Evolutionary conservation across 2,113 vertebrate genomes (phyloP), one percentile per base, ranked within the genome.

Genomic region (Polypterus senegalus): DNA sequence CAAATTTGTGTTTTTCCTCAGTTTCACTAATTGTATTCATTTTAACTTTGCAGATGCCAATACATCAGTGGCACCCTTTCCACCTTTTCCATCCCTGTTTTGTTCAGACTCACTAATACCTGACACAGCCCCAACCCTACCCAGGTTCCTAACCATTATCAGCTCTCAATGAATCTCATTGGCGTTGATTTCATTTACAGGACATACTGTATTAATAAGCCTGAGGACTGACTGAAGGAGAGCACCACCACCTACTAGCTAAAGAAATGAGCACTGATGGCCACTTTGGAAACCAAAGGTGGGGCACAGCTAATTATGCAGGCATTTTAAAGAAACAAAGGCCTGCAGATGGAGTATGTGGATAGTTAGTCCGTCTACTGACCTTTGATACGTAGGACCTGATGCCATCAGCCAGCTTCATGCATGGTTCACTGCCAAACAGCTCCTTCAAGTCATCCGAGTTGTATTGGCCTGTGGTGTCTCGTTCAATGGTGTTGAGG

Each of bases 311-410:
- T 27, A 27, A 27, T 27, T 27, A 27, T 27, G 27, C 27, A 27
- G 27, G 27, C 27, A 27, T 27, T 27, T 27, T 27, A 27, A 27
- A 27, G 27, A 27, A 27, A 27, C 27, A 27, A 27, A 27, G 27
- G 27, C 27, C 27, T 27, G 27, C 27, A 27, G 27, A 27, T 27
- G 27, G 27, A 27, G 27, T 27, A 27, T 27, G 27, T 27, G 27
- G 27, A 27, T 27, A 27, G 27, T 27, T 27, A 27, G 27, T 27
- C 27, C 27, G 1, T 1, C 43, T 46, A 65, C 78, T 80, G 71
- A 92, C 89, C 83, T 82, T 89, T 69, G 85, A 86, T 70, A 89
- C 84, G 3, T 90, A 92, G 5, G 84, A 75, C 73, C 89, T 88
- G 82, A 92, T 85, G 72, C 84, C 86, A 69, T 82, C 82, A 6